These are phyloP conservation scores for Axinella damicornis DNA, from an alignment of 37 sponge, comb jelly and placozoan species.

Conservation along the genomic window DNA sequence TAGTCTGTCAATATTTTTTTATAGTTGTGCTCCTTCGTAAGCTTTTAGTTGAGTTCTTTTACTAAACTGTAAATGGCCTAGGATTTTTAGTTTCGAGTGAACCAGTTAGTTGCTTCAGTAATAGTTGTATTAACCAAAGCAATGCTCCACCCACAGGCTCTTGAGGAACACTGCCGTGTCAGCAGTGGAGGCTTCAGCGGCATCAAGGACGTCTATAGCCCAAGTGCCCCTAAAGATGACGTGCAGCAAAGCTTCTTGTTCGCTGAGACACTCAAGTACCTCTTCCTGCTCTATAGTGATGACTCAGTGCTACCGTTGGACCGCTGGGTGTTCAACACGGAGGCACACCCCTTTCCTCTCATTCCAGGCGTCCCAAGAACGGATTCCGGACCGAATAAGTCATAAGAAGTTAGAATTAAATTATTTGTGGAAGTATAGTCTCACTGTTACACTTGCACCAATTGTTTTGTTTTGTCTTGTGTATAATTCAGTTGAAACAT, in stretches of 20 bases:
- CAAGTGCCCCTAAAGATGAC: constrained; percentile 72
- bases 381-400: too few species aligned
- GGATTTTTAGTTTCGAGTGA: neutral
- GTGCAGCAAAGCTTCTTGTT: constrained; percentile 96
- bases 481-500: too few species aligned
- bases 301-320: constrained; percentile 76
- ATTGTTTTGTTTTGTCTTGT: too few species aligned
- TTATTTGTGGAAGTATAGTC: too few species aligned
- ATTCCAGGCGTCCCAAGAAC: constrained; percentile 56
- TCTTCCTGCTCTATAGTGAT: constrained; percentile 84
- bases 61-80: neutral
- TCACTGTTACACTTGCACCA: too few species aligned
- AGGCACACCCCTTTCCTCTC: constrained; percentile 96
- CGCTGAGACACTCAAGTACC: constrained; percentile 96
- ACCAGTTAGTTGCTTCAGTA: neutral
- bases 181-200: constrained; percentile 78
- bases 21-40: too few species aligned
- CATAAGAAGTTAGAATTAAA: too few species aligned
- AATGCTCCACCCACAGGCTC: constrained; percentile 53
- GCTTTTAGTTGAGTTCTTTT: neutral
- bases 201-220: constrained; percentile 73
- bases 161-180: constrained; percentile 77
- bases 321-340: constrained; percentile 94
- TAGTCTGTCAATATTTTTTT: too few species aligned
- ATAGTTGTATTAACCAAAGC: neutral